Evolutionary conservation across 2,113 vertebrate species (phyloP), one percentile per base, ranked within the genome.

Genomic region (Oncorhynchus masou): DNA sequence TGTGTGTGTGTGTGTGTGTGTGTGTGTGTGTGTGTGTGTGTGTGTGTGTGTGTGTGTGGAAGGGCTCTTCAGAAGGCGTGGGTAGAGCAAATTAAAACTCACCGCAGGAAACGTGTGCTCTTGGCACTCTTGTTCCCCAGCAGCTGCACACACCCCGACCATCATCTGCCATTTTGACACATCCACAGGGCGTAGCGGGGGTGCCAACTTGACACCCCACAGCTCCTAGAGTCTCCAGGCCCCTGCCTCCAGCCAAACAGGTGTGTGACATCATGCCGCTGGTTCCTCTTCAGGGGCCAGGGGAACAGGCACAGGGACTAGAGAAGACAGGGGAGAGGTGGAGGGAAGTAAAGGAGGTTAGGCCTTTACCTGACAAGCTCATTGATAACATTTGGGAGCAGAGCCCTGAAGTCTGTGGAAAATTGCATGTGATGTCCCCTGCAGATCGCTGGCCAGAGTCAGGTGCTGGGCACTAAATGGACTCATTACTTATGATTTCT

Each of bases 241-340:
- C 88, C 84, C 95, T 93, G 95, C 95, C 95, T 95, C 91, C 94
- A 95, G 95, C 95, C 95, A 96, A 95, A 95, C 96, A 97, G 96
- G 96, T 97, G 95, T 95, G 94, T 87, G 88, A 92, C 94, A 94
- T 96, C 95, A 94, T 95, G 95, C 94, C 94, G 95, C 92, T 89
- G 92, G 92, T 94, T 91, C 90, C 89, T 91, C 89, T 90, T 90
- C 81, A 22, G 88, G 39, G 89, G 87, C 94, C 94, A 92, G 71
- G 92, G 95, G 94, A 91, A 84, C 85, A 83, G 92, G 94, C 90
- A 82, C 77, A n/a, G 91, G 94, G 88, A 88, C 93, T 70, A 64
- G 79, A 84, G 91, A 89, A 89, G 94, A 90, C 88, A 91, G 93
- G 84, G 92, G 92, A 76, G 84, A 91, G 88, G 90, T 86, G 94